Conservation (phyloP, 2,113 vertebrate species). For the Setophaga petechia region DNA sequence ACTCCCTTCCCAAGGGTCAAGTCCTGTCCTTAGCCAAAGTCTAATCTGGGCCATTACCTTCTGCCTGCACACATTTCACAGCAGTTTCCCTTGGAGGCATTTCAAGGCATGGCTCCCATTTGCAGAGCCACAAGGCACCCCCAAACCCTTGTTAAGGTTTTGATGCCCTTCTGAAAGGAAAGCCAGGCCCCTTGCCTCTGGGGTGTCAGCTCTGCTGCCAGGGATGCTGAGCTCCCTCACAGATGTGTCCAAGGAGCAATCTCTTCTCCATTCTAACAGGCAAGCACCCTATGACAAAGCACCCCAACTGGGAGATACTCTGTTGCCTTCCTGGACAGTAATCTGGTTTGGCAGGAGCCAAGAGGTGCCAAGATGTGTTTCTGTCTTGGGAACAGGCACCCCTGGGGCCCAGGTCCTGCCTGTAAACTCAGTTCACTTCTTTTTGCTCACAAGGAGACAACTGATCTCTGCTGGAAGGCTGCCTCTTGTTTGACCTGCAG, state of each 20-base stretch:
- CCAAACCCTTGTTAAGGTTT: not conserved
- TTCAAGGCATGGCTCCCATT: not conserved
- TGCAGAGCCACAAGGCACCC: not conserved
- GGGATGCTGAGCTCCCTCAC: accelerated
- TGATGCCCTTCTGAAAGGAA: not conserved
- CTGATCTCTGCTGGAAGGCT: not conserved
- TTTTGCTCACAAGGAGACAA: not conserved
- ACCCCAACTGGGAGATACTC: not conserved
- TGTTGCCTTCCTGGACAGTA: not conserved
- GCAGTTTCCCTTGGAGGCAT: not conserved
- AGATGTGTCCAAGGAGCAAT: not conserved
- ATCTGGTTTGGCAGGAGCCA: not conserved
- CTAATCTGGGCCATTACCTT: conserved; percentile 1
- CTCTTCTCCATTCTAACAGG: not conserved
- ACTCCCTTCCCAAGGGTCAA: not conserved
- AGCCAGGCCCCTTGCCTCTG: not conserved
- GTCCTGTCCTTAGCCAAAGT: not conserved
- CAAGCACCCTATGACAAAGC: not conserved
- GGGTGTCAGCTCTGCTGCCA: not conserved
- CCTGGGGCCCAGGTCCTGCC: not conserved
- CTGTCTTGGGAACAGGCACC: not conserved
- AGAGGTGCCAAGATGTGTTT: not conserved
- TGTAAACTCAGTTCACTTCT: not conserved
- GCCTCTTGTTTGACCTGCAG: not conserved
- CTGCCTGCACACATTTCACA: not conserved